phyloP scores from a whole-genome alignment of 30 jellyfish, hydroid and myxozoan species.

The Aurelia coerulea region DNA sequence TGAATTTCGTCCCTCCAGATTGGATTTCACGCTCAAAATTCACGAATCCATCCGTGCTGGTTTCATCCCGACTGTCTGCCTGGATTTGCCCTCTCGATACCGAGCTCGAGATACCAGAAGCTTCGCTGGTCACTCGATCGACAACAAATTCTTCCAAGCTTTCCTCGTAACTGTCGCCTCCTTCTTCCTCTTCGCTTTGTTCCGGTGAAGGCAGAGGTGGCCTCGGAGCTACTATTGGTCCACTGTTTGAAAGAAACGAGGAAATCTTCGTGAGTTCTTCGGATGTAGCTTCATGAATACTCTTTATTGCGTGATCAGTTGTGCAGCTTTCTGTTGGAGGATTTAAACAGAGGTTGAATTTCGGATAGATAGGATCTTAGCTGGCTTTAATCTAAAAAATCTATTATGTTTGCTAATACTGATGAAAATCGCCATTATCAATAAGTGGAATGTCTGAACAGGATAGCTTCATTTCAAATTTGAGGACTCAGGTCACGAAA shows the following conservation, averaged over 20 bases:
- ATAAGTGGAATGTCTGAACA: too few species aligned
- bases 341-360: too few species aligned
- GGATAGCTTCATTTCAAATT: too few species aligned
- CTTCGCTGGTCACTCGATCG: neutral
- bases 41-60: neutral
- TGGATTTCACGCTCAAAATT: neutral
- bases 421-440: too few species aligned
- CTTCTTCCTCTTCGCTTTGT: neutral
- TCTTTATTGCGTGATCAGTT: slow-evolving; percentile 32
- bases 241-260: slow-evolving; percentile 4
- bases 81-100: too few species aligned
- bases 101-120: too few species aligned
- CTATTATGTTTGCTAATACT: too few species aligned
- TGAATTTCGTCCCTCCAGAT: neutral
- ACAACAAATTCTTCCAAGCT: neutral
- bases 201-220: slow-evolving; percentile 75
- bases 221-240: slow-evolving; percentile 1
- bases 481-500: too few species aligned
- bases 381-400: too few species aligned
- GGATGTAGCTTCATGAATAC: slow-evolving; percentile 54
- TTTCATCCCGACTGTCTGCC: neutral
- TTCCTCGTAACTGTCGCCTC: neutral
- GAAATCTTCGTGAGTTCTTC: slow-evolving; percentile 40
- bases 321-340: slow-evolving; percentile 21
- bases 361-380: too few species aligned